Conservation (phyloP, 1,140 invertebrate genomes). For the Diachasma alloeum region DNA sequence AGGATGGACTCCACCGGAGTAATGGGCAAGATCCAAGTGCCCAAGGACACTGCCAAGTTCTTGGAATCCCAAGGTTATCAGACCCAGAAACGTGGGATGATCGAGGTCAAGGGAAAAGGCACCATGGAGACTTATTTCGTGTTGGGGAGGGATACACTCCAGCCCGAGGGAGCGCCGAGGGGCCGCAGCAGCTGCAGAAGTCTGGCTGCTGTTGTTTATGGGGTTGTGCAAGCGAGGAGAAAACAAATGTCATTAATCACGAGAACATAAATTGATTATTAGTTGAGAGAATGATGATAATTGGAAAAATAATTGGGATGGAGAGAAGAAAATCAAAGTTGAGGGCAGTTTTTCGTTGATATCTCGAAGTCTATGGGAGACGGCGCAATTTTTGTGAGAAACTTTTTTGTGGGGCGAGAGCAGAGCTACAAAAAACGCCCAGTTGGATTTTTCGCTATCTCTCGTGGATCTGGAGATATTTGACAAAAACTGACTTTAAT, state of each 20-base stretch:
- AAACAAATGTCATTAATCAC: slow-evolving; percentile 62
- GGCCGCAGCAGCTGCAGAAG: slow-evolving; percentile 79
- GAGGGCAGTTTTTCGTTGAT: neutral
- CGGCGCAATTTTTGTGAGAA: too few relatives aligned
- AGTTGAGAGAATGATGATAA: neutral
- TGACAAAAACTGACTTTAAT: too few relatives aligned
- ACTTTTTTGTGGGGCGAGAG: neutral
- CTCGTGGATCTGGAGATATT: too few relatives aligned
- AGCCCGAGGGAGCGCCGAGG: slow-evolving; percentile 62
- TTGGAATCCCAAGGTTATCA: slow-evolving; percentile 76
- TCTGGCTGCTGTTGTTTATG: slow-evolving; percentile 87
- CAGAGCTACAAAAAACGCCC: too few relatives aligned
- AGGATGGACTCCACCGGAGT: slow-evolving; percentile 91
- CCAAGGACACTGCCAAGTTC: slow-evolving; percentile 82
- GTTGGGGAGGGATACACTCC: slow-evolving; percentile 68
- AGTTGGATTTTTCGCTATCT: too few relatives aligned
- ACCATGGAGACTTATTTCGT: slow-evolving; percentile 95
- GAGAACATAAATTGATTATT: slow-evolving; percentile 42
- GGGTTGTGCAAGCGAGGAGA: slow-evolving; percentile 78
- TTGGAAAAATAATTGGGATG: neutral
- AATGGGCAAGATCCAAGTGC: slow-evolving; percentile 88
- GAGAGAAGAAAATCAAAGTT: neutral
- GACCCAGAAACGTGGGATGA: slow-evolving; percentile 79
- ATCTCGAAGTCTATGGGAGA: too few relatives aligned
- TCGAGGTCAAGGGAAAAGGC: slow-evolving; percentile 94